A percentile compares a stretch with the other conserved stretches of the same genome.
Evolutionary conservation across 2,113 vertebrate genomes (phyloP).

Genomic region (Syngnathus typhle): DNA sequence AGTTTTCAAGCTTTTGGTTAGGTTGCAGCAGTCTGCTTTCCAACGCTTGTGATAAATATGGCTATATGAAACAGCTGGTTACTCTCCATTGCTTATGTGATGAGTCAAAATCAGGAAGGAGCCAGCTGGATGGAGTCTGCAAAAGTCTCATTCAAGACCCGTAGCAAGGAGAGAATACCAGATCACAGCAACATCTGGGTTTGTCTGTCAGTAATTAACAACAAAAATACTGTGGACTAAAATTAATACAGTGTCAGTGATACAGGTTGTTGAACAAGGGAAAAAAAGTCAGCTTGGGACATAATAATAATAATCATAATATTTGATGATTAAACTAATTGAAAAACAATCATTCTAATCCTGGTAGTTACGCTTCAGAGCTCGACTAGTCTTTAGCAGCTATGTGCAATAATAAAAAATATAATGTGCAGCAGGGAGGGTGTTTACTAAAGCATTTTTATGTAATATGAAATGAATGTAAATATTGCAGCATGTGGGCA

Average conservation of each 20-base stretch:
- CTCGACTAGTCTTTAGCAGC: background rate
- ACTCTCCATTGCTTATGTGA: conserved; percentile 5
- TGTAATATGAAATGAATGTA: background rate
- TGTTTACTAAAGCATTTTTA: background rate
- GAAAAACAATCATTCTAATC: background rate
- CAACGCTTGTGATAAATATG: conserved; percentile 3
- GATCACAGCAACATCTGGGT: conserved; percentile 4
- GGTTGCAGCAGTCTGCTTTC: conserved; percentile 5
- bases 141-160: conserved; percentile 8
- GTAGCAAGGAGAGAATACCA: background rate
- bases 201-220: conserved; percentile 4
- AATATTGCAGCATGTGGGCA: too few species aligned
- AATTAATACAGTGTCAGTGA: background rate
- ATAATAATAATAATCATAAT: background rate
- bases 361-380: background rate
- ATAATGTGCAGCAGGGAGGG: background rate
- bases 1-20: conserved; percentile 11
- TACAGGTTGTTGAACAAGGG: background rate
- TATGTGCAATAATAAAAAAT: background rate
- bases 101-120: conserved; percentile 1
- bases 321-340: background rate
- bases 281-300: background rate
- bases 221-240: background rate
- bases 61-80: conserved; percentile 5
- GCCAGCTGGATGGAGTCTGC: background rate